Evolutionary conservation across 2,113 vertebrate species (phyloP).

Genomic region (Propithecus coquereli): DNA sequence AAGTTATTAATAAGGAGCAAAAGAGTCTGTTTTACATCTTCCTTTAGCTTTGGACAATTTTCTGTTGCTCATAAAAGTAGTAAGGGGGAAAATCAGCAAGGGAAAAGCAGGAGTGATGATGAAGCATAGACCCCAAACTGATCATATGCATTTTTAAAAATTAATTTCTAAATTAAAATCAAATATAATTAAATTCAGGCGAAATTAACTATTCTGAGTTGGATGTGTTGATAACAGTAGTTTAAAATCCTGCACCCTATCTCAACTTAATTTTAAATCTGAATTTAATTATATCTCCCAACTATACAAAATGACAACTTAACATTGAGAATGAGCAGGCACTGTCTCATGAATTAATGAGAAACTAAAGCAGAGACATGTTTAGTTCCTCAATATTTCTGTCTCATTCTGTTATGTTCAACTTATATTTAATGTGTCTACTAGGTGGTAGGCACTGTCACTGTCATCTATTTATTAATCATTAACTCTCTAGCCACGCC

Average conservation of each 20-base stretch:
- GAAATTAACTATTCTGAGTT: neutral
- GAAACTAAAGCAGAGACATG: neutral
- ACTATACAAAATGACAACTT: constrained; percentile 8
- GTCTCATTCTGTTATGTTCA: neutral
- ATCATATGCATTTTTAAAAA: neutral
- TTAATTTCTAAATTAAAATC: constrained; percentile 9
- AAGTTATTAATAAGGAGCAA: neutral
- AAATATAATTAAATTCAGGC: constrained; percentile 45
- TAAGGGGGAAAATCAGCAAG: neutral
- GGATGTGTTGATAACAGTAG: neutral
- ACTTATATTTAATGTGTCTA: neutral
- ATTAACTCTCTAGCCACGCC: neutral
- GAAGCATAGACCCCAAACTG: neutral
- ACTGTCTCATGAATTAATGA: neutral
- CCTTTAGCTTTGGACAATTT: neutral
- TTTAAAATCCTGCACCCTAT: neutral
- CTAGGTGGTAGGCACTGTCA: neutral
- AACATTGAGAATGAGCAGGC: neutral
- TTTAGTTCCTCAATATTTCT: neutral
- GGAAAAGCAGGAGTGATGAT: neutral
- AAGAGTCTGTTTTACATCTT: constrained; percentile 22
- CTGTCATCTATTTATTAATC: neutral
- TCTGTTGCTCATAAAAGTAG: neutral
- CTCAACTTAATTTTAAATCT: neutral
- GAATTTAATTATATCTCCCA: constrained; percentile 30